Percentiles rank a stretch among this genome's conserved stretches.
Evolutionary conservation across 2,888 invertebrate genomes (phyloP).

Genomic region (Hololepta plana): DNA sequence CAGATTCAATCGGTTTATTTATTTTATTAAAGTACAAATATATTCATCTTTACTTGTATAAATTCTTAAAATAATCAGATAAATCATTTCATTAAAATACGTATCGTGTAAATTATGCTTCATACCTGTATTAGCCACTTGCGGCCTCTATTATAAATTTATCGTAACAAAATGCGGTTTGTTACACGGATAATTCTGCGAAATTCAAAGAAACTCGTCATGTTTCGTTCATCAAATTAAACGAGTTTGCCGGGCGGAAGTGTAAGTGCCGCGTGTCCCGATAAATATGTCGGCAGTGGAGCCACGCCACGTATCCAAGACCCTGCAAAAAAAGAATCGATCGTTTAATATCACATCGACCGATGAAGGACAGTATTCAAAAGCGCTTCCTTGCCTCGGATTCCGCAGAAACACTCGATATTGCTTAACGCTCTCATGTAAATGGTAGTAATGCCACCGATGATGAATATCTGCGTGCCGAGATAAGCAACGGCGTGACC

Average conservation of each 20-base stretch:
- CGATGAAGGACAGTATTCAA: background rate
- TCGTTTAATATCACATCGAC: background rate
- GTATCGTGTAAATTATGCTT: too few relatives aligned
- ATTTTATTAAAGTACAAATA: too few relatives aligned
- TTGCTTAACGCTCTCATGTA: slow-evolving; percentile 44
- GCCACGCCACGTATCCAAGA: slow-evolving; percentile 43
- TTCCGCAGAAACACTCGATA: slow-evolving; percentile 47
- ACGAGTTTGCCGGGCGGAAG: slow-evolving; percentile 25
- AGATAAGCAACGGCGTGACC: slow-evolving; percentile 45
- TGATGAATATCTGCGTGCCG: slow-evolving; percentile 43
- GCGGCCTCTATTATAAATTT: too few relatives aligned
- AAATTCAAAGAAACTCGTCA: too few relatives aligned
- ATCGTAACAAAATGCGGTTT: too few relatives aligned
- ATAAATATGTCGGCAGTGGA: slow-evolving; percentile 40
- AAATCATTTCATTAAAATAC: too few relatives aligned
- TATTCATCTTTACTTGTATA: too few relatives aligned
- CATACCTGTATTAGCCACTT: too few relatives aligned
- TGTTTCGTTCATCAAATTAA: slow-evolving; percentile 6
- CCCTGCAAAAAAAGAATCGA: background rate
- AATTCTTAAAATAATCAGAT: too few relatives aligned
- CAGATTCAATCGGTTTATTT: too few relatives aligned
- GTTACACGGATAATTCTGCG: too few relatives aligned
- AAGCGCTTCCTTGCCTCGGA: slow-evolving; percentile 23
- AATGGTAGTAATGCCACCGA: slow-evolving; percentile 46
- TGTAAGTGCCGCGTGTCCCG: slow-evolving; percentile 34